These are phyloP conservation scores for Lontra canadensis DNA, from an alignment of 2,113 vertebrate species.

Conservation along the genomic window DNA sequence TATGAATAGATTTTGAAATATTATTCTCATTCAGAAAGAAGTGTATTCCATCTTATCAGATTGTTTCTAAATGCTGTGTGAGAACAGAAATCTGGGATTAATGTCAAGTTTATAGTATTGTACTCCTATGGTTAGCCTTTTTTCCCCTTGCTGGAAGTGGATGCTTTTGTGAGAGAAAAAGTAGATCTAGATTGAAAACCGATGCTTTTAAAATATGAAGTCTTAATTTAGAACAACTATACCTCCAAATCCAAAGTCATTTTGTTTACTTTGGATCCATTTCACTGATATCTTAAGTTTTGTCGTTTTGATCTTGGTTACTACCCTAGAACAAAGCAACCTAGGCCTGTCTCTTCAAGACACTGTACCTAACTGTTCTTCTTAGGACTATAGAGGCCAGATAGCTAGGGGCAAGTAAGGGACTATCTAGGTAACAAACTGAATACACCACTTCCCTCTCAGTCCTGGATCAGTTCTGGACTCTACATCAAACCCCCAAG, in stretches of 20 bases:
- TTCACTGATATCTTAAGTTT: neutral
- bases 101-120: neutral
- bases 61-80: neutral
- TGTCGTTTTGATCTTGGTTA: neutral
- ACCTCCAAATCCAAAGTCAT: neutral
- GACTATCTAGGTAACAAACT: neutral
- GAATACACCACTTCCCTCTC: neutral
- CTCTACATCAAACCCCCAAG: neutral
- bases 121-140: neutral
- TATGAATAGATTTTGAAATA: conserved; percentile 24
- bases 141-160: neutral
- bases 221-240: neutral
- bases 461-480: neutral
- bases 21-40: neutral
- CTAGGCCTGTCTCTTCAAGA: conserved; percentile 2
- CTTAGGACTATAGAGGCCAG: neutral
- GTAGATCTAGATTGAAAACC: conserved; percentile 20
- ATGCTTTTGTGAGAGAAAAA: conserved; percentile 37
- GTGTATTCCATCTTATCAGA: neutral
- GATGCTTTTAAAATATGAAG: conserved; percentile 1
- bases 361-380: neutral
- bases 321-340: neutral
- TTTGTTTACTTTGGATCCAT: conserved; percentile 28
- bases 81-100: conserved; percentile 44
- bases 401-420: neutral